These are phyloP conservation scores for Eupleurogrammus muticus DNA, from an alignment of 2,797 vertebrate species.

Conservation along the genomic window DNA sequence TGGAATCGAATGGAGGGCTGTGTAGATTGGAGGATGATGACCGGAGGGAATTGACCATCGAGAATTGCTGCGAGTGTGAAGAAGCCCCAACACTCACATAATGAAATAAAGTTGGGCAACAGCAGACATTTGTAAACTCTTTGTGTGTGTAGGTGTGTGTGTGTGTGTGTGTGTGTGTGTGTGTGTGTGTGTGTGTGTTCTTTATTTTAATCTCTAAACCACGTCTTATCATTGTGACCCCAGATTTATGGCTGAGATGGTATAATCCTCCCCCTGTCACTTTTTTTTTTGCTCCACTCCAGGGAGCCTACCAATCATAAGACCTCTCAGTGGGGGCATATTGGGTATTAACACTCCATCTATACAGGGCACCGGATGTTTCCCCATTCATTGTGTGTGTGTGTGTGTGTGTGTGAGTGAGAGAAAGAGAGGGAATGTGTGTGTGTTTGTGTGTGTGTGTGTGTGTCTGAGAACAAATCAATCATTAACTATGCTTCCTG, in stretches of 20 bases:
- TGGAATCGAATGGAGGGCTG: slow-evolving; percentile 69
- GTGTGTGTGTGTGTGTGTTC: slow-evolving; percentile 19
- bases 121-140: slow-evolving; percentile 13
- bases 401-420: background rate
- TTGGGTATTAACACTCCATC: slow-evolving; percentile 70
- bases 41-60: slow-evolving; percentile 52
- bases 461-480: slow-evolving; percentile 24
- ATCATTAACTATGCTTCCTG: slow-evolving; percentile 39
- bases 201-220: slow-evolving; percentile 51
- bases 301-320: slow-evolving; percentile 53
- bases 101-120: slow-evolving; percentile 9
- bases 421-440: background rate
- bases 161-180: slow-evolving; percentile 10
- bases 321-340: slow-evolving; percentile 57
- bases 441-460: slow-evolving; percentile 6
- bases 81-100: slow-evolving; percentile 13
- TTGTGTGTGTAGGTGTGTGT: slow-evolving; percentile 9
- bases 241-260: slow-evolving; percentile 41
- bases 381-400: slow-evolving; percentile 54
- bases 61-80: slow-evolving; percentile 36
- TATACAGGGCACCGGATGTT: slow-evolving; percentile 47
- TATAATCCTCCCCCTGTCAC: slow-evolving; percentile 28
- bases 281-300: slow-evolving; percentile 58
- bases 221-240: slow-evolving; percentile 44
- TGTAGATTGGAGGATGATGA: slow-evolving; percentile 50